phyloP scores from a whole-genome alignment of 30 jellyfish, hydroid and myxozoan genomes.

The Calvadosia cruxmelitensis region DNA sequence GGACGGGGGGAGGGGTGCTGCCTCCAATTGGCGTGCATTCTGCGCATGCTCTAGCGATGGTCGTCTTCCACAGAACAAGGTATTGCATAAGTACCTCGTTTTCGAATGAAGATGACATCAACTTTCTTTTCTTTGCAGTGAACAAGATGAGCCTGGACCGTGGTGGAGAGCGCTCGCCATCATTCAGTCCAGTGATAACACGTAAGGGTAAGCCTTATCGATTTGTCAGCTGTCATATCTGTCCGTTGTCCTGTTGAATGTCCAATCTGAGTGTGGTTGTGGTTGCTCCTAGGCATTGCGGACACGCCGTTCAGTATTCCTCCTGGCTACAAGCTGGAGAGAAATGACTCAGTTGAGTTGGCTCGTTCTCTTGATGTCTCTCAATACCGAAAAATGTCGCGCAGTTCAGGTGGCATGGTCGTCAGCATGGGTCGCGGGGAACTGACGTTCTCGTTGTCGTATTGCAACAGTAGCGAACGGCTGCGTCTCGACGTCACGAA shows the following conservation, averaged over 20 bases:
- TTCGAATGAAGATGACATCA: no score
- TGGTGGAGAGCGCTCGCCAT: neutral
- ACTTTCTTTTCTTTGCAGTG: neutral
- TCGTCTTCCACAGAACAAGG: no score
- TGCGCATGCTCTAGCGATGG: no score
- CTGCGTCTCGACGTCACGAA: slow-evolving; percentile 29
- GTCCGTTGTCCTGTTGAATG: no score
- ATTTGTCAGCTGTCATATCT: no score
- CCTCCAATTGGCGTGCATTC: no score
- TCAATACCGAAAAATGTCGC: neutral
- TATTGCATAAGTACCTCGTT: no score
- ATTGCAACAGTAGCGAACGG: slow-evolving; percentile 20
- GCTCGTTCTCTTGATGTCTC: neutral
- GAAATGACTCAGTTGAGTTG: neutral
- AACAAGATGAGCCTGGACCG: neutral
- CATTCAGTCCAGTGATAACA: neutral
- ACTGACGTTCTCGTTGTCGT: neutral
- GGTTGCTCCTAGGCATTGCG: neutral
- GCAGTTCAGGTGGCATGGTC: neutral
- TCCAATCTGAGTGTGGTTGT: no score
- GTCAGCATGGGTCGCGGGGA: neutral
- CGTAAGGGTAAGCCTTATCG: neutral
- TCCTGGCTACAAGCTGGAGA: neutral
- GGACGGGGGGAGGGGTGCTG: no score
- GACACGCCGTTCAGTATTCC: neutral